These are phyloP conservation scores for Notothenia coriiceps DNA, from an alignment of 2,113 vertebrate genomes.

Conservation along the genomic window DNA sequence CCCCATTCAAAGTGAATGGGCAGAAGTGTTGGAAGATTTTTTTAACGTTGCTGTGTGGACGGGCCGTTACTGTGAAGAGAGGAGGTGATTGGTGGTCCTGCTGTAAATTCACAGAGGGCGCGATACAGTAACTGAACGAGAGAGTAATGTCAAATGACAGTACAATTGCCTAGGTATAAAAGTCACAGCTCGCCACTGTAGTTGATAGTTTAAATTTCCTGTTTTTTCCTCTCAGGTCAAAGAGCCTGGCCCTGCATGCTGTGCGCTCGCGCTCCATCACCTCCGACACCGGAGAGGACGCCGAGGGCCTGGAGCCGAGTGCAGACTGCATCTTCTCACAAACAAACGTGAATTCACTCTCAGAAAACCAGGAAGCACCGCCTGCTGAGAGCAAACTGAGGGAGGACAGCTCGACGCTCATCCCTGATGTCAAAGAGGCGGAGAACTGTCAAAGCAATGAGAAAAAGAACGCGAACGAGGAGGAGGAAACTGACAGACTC, in stretches of 20 bases:
- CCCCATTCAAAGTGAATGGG: too few species aligned
- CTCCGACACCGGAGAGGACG: conserved; percentile 79
- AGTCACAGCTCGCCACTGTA: too few species aligned
- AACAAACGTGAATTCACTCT: conserved; percentile 71
- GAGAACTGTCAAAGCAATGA: conserved; percentile 55
- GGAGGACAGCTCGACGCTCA: conserved; percentile 17
- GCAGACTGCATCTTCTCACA: conserved; percentile 80
- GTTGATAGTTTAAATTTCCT: conserved; percentile 1
- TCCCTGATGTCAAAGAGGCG: conserved; percentile 45
- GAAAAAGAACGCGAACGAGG: conserved; percentile 36
- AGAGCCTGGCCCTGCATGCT: conserved; percentile 89
- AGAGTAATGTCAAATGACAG: too few species aligned
- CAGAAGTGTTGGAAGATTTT: too few species aligned
- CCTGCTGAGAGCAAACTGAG: conserved; percentile 40
- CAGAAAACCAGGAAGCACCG: conserved; percentile 38
- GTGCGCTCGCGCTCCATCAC: conserved; percentile 80
- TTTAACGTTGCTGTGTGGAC: too few species aligned
- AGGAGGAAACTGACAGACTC: conserved; percentile 85
- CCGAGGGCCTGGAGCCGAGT: conserved; percentile 72
- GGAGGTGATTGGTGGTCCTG: too few species aligned
- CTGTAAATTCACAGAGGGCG: too few species aligned
- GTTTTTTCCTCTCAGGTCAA: conserved; percentile 84
- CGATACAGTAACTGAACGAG: too few species aligned
- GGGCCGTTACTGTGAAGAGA: too few species aligned
- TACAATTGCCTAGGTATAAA: too few species aligned